phyloP scores from a whole-genome alignment of 2,113 vertebrate species.

The Callospermophilus lateralis region DNA sequence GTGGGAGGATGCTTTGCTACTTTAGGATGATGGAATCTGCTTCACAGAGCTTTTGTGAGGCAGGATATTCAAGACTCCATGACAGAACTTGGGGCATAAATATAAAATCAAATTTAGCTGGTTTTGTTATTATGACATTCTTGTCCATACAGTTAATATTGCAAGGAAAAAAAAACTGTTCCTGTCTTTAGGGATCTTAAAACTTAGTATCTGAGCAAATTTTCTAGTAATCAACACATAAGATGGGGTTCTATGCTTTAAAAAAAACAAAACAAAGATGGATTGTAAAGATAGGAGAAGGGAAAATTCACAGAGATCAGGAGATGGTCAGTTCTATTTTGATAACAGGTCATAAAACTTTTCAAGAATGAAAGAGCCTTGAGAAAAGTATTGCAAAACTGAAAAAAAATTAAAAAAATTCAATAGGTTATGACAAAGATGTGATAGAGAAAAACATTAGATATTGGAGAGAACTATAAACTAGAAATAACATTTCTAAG shows the following conservation, averaged over 20 bases:
- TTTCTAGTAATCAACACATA: neutral
- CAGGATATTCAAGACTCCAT: neutral
- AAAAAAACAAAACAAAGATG: neutral
- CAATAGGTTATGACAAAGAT: neutral
- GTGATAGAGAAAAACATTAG: neutral
- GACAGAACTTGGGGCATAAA: neutral
- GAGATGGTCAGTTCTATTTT: neutral
- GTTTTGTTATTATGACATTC: neutral
- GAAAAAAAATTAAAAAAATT: neutral
- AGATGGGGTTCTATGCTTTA: neutral
- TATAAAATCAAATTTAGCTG: neutral
- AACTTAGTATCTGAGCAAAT: neutral
- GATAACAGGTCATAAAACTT: neutral
- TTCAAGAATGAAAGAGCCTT: neutral
- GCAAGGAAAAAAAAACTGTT: neutral
- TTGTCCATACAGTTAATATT: neutral
- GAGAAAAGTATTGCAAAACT: neutral
- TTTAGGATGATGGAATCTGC: neutral
- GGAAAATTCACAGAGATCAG: neutral
- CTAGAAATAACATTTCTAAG: neutral
- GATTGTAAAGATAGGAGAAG: neutral
- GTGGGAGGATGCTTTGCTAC: rapidly evolving
- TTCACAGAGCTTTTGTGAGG: neutral
- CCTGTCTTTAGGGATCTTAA: neutral
- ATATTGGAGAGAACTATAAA: neutral